Evolutionary conservation across 1,140 invertebrate species (phyloP).

Genomic region (Zaprionus africanus): DNA sequence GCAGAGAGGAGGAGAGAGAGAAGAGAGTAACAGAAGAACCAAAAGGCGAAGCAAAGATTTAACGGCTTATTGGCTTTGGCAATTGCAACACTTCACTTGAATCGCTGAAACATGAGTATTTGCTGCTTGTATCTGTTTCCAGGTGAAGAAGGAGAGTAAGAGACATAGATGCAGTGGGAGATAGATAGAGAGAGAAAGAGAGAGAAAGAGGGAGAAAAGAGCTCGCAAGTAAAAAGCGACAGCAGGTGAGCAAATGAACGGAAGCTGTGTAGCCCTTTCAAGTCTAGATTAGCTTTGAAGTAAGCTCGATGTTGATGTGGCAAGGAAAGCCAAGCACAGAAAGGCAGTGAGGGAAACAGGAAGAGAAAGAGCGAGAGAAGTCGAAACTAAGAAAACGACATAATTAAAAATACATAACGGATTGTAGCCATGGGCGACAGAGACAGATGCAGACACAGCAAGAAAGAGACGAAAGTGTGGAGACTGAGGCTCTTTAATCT

Average conservation of each 20-base stretch:
- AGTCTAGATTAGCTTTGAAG: background rate
- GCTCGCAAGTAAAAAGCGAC: background rate
- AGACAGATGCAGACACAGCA: background rate
- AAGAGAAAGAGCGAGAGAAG: background rate
- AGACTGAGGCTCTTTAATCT: background rate
- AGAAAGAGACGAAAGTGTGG: background rate
- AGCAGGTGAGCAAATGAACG: background rate
- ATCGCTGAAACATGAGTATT: background rate
- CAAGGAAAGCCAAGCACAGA: background rate
- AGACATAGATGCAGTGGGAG: too few relatives aligned
- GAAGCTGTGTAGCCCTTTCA: background rate
- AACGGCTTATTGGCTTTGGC: background rate
- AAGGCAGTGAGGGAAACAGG: background rate
- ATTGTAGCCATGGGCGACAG: background rate
- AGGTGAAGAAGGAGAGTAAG: background rate
- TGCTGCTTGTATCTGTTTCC: background rate
- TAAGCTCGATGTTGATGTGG: slow-evolving; percentile 1
- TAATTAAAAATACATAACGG: slow-evolving; percentile 8
- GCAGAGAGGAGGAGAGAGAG: background rate
- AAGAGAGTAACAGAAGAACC: background rate
- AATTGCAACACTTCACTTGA: background rate
- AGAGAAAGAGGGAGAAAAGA: background rate
- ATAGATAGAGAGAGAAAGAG: background rate
- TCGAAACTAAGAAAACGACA: background rate
- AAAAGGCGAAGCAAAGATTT: background rate